phyloP scores from a whole-genome alignment of 2,113 vertebrate genomes.

The Ophiodon elongatus region DNA sequence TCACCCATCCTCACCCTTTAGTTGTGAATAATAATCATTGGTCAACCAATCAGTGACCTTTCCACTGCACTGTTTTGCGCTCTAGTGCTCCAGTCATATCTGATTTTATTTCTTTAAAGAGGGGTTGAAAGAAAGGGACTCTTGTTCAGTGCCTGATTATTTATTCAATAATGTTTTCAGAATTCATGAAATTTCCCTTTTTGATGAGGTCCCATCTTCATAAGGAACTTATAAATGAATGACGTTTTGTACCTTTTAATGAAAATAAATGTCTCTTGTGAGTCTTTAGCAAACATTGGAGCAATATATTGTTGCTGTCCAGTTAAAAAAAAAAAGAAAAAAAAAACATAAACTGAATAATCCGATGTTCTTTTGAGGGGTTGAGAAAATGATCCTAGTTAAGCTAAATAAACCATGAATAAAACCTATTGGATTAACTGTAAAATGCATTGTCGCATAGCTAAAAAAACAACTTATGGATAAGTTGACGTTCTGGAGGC shows the following conservation, averaged over 20 bases:
- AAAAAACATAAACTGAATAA: slow-evolving; percentile 5
- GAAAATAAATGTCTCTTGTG: slow-evolving; percentile 1
- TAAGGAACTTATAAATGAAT: slow-evolving; percentile 9
- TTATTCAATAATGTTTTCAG: not conserved
- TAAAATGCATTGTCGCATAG: not conserved
- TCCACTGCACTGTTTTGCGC: too few species aligned
- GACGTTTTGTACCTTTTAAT: slow-evolving; percentile 9
- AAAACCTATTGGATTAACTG: not conserved
- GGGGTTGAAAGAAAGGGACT: slow-evolving; percentile 21
- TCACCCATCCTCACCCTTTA: not conserved
- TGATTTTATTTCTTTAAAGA: slow-evolving; percentile 24
- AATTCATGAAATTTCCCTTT: slow-evolving; percentile 14
- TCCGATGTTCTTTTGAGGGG: not conserved
- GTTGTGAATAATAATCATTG: slow-evolving; percentile 8
- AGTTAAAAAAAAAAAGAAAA: not conserved
- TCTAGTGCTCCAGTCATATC: slow-evolving; percentile 27
- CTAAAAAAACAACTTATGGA: not conserved
- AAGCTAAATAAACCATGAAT: not conserved
- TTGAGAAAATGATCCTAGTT: not conserved
- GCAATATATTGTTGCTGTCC: slow-evolving; percentile 13
- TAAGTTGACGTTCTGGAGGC: not conserved
- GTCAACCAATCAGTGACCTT: slow-evolving; percentile 8
- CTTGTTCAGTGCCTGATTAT: slow-evolving; percentile 10
- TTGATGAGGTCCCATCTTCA: slow-evolving; percentile 21
- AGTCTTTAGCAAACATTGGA: slow-evolving; percentile 12